Conservation (phyloP, 2,113 vertebrate species). For the Meles meles region DNA sequence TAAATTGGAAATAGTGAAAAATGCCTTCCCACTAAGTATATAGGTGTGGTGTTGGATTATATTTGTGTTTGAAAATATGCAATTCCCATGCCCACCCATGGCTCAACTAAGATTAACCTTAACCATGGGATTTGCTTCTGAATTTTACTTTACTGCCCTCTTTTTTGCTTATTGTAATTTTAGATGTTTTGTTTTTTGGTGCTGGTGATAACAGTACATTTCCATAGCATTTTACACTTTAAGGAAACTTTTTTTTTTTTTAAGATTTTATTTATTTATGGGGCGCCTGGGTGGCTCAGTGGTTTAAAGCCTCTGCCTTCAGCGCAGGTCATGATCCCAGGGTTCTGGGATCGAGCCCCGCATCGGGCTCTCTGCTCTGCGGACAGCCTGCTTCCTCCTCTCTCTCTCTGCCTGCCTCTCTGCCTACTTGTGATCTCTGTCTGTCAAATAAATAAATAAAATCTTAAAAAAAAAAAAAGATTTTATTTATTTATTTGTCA, state of each 20-base stretch:
- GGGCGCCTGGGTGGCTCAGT: no score
- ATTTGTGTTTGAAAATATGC: neutral
- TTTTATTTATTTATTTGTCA: neutral
- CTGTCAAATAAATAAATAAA: no score
- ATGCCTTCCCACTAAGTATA: neutral
- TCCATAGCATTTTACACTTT: neutral
- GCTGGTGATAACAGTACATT: neutral
- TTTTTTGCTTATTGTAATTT: constrained; percentile 2
- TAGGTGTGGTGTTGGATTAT: neutral
- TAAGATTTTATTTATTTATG: neutral
- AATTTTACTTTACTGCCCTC: neutral
- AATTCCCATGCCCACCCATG: neutral
- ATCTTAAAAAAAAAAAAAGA: no score
- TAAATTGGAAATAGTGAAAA: neutral
- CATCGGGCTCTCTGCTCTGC: no score
- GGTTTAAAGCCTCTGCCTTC: no score
- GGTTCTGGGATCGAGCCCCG: no score
- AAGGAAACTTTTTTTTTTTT: neutral
- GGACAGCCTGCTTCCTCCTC: no score
- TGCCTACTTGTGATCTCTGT: no score
- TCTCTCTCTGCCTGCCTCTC: no score
- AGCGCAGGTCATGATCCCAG: no score
- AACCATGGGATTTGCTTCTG: neutral
- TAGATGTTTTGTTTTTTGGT: neutral
- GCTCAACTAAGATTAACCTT: neutral